These are phyloP conservation scores for Mongoloraphidia duomilia DNA, from an alignment of 2,888 invertebrate species.

Conservation along the genomic window DNA sequence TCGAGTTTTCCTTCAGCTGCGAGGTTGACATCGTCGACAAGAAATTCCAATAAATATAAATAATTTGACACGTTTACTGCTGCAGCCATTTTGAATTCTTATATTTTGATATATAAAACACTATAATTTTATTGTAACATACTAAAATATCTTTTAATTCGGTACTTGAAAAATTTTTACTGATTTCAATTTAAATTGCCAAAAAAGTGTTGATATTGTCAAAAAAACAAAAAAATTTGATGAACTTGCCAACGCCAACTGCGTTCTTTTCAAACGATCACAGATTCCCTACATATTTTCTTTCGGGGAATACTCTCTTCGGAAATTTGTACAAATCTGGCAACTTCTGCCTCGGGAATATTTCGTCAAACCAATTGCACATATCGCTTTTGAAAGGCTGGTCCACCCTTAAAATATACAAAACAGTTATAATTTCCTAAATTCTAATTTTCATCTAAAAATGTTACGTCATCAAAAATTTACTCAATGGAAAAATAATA, in stretches of 20 bases:
- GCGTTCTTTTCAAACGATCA: no score
- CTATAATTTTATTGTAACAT: background rate
- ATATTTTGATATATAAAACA: background rate
- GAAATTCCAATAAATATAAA: conserved; percentile 47
- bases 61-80: conserved; percentile 33
- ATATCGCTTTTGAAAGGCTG: conserved; percentile 38
- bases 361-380: conserved; percentile 39
- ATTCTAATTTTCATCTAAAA: background rate
- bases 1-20: conserved; percentile 32
- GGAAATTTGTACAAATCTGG: conserved; percentile 8
- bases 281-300: background rate
- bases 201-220: conserved; percentile 10
- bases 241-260: no score
- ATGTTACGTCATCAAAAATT: no score
- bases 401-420: conserved; percentile 32
- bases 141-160: background rate
- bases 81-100: conserved; percentile 26
- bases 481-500: no score
- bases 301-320: conserved; percentile 16
- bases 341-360: conserved; percentile 36
- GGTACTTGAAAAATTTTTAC: conserved; percentile 13
- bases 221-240: conserved; percentile 8
- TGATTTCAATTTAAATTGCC: conserved; percentile 7
- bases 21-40: conserved; percentile 38
- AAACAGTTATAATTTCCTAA: background rate